Evolutionary conservation across 2,888 invertebrate species (phyloP).

Genomic region (Cephalotes varians): DNA sequence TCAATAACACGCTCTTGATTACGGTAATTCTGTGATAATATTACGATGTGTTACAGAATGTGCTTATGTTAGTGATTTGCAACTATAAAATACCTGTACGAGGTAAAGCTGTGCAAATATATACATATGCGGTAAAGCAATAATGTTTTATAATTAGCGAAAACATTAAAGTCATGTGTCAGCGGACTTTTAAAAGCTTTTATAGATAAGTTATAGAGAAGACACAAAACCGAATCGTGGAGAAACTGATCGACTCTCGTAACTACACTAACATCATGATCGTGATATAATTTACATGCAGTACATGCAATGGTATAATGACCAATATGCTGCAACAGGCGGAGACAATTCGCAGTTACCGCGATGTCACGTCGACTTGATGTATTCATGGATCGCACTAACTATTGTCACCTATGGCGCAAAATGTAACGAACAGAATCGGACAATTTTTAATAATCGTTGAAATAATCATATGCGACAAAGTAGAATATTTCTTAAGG

Average conservation of each 20-base stretch:
- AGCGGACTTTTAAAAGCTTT: constrained; percentile 5
- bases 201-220: neutral
- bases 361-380: constrained; percentile 20
- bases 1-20: constrained; percentile 26
- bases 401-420: neutral
- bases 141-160: neutral
- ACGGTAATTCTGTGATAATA: neutral
- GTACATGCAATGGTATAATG: constrained; percentile 53
- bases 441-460: neutral
- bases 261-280: constrained; percentile 57
- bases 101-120: too few species aligned
- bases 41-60: neutral
- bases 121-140: too few species aligned
- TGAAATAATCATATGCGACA: neutral
- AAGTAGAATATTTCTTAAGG: neutral
- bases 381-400: constrained; percentile 32
- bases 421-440: neutral
- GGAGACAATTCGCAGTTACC: constrained; percentile 45
- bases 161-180: neutral
- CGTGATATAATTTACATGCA: constrained; percentile 69
- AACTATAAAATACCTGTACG: neutral
- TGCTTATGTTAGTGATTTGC: neutral
- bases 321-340: constrained; percentile 60
- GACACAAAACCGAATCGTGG: neutral
- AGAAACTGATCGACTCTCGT: constrained; percentile 24